These are phyloP conservation scores for Octodonta nipae DNA, from an alignment of 2,888 invertebrate genomes.

Conservation along the genomic window DNA sequence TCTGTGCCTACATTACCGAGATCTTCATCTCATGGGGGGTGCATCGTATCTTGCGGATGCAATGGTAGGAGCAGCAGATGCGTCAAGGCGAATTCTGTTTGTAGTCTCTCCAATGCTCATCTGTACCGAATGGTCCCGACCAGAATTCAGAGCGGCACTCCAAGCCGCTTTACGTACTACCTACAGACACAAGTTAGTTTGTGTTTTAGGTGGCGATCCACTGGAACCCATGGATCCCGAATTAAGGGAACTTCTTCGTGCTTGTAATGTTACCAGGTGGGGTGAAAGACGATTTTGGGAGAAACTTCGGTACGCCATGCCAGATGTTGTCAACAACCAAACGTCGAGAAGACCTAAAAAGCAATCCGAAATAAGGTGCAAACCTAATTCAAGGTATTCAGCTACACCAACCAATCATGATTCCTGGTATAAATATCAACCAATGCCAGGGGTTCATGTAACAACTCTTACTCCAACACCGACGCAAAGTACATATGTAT, in stretches of 20 bases:
- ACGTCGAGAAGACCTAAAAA: constrained; percentile 41
- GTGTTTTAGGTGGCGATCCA: constrained; percentile 54
- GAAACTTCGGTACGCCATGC: constrained; percentile 61
- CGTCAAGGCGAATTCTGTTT: constrained; percentile 60
- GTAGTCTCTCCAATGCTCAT: constrained; percentile 70
- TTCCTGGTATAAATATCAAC: constrained; percentile 57
- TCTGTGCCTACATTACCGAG: constrained; percentile 58
- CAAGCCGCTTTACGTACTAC: constrained; percentile 61
- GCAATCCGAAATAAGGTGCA: constrained; percentile 43
- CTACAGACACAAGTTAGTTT: constrained; percentile 47
- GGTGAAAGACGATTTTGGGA: constrained; percentile 77
- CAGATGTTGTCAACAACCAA: constrained; percentile 53
- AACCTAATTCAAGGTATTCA: constrained; percentile 50
- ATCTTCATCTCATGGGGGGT: constrained; percentile 43
- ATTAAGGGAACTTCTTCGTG: constrained; percentile 56
- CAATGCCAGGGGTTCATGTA: constrained; percentile 42
- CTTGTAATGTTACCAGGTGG: constrained; percentile 58
- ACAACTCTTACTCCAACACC: constrained; percentile 44
- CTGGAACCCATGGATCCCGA: constrained; percentile 62
- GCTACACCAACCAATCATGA: constrained; percentile 61
- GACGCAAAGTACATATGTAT: constrained; percentile 46
- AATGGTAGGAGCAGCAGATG: constrained; percentile 48
- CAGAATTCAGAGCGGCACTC: constrained; percentile 69
- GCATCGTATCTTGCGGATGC: constrained; percentile 49
- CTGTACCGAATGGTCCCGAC: constrained; percentile 69